phyloP scores from a whole-genome alignment of 1,140 invertebrate species.

The Drepana arcuata region DNA sequence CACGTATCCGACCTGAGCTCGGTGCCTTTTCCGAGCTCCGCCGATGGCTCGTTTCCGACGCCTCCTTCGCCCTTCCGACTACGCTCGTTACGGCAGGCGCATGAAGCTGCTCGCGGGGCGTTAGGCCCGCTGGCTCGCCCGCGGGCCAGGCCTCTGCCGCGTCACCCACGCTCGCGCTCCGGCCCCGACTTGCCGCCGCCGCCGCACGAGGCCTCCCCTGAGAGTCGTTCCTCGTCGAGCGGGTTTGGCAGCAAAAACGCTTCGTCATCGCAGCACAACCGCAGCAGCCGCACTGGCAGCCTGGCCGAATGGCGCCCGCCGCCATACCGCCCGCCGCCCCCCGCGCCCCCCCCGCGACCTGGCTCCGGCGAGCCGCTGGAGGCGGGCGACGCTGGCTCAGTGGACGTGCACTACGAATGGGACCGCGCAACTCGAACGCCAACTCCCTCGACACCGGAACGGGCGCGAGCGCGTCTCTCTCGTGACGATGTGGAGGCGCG shows the following conservation, averaged over 20 bases:
- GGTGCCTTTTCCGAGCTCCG: constrained; percentile 84
- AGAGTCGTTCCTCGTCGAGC: constrained; percentile 88
- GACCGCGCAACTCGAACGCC: constrained; percentile 87
- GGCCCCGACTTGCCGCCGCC: constrained; percentile 74
- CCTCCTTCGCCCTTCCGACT: constrained; percentile 73
- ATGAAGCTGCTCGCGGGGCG: constrained; percentile 77
- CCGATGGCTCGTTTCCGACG: constrained; percentile 83
- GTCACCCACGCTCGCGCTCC: constrained; percentile 27
- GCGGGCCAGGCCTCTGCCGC: constrained; percentile 72
- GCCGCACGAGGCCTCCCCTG: constrained; percentile 83
- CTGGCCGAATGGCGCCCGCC: constrained; percentile 83
- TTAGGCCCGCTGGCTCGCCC: constrained; percentile 71
- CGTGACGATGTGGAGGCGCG: constrained; percentile 86
- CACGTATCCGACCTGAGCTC: constrained; percentile 90
- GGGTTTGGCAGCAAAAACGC: constrained; percentile 94
- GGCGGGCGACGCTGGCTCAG: constrained; percentile 82
- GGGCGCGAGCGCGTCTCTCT: constrained; percentile 74
- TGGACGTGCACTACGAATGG: constrained; percentile 97
- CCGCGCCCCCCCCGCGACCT: constrained; percentile 63
- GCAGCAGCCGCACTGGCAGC: constrained; percentile 79
- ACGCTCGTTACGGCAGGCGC: constrained; percentile 82
- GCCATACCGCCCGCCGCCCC: constrained; percentile 80
- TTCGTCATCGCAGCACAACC: constrained; percentile 79
- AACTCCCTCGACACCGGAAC: constrained; percentile 77
- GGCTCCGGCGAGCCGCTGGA: constrained; percentile 35